phyloP scores from a whole-genome alignment of 2,888 invertebrate species.

The Tipula lateralis region DNA sequence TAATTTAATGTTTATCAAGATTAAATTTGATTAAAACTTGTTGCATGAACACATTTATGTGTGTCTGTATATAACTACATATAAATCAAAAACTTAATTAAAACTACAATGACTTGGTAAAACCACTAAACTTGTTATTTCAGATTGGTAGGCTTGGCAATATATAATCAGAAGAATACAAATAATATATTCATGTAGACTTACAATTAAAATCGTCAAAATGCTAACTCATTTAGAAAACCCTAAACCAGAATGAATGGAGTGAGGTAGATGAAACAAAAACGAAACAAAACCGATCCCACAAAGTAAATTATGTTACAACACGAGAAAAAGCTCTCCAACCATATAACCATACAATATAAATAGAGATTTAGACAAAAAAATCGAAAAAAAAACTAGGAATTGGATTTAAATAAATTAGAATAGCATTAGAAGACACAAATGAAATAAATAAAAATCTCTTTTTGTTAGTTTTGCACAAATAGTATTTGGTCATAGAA shows the following conservation, averaged over 20 bases:
- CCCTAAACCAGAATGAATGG: not conserved
- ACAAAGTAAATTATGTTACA: not conserved
- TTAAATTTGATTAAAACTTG: conserved; percentile 24
- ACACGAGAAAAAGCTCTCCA: not conserved
- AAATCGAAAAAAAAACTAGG: not conserved
- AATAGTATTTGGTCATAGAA: not conserved
- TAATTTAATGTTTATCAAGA: not conserved
- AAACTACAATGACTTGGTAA: not conserved
- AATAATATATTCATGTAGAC: not conserved
- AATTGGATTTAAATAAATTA: not conserved
- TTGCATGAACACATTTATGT: not conserved
- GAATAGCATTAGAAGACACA: not conserved
- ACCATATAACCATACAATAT: not conserved
- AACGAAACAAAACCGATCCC: not conserved
- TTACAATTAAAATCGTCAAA: not conserved
- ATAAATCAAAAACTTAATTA: not conserved
- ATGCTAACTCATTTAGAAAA: conserved; percentile 1
- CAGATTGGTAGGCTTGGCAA: not conserved
- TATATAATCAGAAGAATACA: not conserved
- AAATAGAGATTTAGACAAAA: not conserved
- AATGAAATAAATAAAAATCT: not conserved
- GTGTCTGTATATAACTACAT: not conserved
- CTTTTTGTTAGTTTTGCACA: not conserved
- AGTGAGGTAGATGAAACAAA: not conserved
- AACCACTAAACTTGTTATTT: not conserved